Evolutionary conservation across 2,888 invertebrate genomes (phyloP), one percentile per base, ranked within the genome.

Genomic region (Halictus ligatus): DNA sequence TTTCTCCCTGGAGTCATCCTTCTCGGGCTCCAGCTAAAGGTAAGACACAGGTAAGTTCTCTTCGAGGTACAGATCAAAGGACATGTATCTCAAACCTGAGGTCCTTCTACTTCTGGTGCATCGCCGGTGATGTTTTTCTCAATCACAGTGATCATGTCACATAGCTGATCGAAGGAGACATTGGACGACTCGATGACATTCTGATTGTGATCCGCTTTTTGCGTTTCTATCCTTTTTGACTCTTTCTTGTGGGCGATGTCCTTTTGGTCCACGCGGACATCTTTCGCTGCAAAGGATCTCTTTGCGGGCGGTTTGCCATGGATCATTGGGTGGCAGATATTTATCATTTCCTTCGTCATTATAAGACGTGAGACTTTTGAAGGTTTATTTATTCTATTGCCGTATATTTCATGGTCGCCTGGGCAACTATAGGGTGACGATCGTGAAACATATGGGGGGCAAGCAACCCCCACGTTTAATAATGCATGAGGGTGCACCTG

Each of bases 71-170:
- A 21, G 21, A 35, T 67, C 35, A 18, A 67, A 67, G 35, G 10
- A 67, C 21, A 8, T 29, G 6, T 25, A 29, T 67, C 8, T 18
- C 73, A 13, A 64, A 85, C 86, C 84, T 84, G 84, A 21, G 78
- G 50, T 21, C 18, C 43, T 64, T 80, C 73, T 6, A 80, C 13
- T 4, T 77, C 83, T 6, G 87, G 60, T 0, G 85, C 46, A 21
- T 83, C 78, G 25, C 79, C 75, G 35, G 35, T 75, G 25, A 91
- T 87, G 83, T 92, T 91, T 73, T 90, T 88, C 71, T 94, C 93
- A 50, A 94, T 82, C 79, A 94, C 91, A 75, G 83, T 92, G 69
- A 94, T 94, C 93, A 93, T 93, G 13, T 85, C 90, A 83, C 94
- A 94, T 2, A 94, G 78, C 72, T 94, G 92, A 80, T 93, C 91